These are phyloP conservation scores for Heteromurus nitidus DNA, from an alignment of 2,888 invertebrate species.

Conservation along the genomic window DNA sequence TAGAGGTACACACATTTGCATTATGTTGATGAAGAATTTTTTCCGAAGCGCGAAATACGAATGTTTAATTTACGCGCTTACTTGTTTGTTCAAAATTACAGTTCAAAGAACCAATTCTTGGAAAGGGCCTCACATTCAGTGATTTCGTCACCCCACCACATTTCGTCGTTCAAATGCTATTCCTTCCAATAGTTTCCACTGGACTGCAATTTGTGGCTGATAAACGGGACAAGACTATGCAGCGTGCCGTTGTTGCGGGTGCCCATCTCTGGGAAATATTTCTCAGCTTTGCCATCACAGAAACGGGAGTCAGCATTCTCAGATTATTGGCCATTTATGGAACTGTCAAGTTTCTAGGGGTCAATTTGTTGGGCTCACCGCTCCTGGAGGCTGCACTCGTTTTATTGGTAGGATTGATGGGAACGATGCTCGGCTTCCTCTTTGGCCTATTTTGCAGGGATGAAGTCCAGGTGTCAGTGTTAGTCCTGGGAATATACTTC, in stretches of 20 bases:
- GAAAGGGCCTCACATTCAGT: neutral
- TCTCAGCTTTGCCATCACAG: neutral
- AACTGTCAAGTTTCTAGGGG: neutral
- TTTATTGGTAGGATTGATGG: neutral
- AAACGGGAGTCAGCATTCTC: neutral
- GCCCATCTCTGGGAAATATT: neutral
- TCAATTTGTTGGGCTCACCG: neutral
- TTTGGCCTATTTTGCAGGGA: neutral
- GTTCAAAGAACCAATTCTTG: neutral
- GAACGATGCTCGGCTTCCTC: neutral
- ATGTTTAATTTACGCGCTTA: too few relatives aligned
- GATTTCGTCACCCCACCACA: neutral
- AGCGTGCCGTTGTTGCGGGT: neutral
- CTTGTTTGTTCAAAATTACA: too few relatives aligned
- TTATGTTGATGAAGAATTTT: neutral
- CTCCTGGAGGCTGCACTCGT: neutral
- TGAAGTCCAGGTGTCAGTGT: neutral
- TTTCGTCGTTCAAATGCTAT: neutral
- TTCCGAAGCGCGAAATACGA: too few relatives aligned
- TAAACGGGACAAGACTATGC: neutral
- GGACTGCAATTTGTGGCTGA: neutral
- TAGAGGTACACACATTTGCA: neutral
- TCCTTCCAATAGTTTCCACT: neutral
- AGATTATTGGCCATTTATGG: neutral
- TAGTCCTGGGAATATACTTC: neutral